phyloP scores from a whole-genome alignment of 2,888 invertebrate species.

The Kryphioiulus occultus region DNA sequence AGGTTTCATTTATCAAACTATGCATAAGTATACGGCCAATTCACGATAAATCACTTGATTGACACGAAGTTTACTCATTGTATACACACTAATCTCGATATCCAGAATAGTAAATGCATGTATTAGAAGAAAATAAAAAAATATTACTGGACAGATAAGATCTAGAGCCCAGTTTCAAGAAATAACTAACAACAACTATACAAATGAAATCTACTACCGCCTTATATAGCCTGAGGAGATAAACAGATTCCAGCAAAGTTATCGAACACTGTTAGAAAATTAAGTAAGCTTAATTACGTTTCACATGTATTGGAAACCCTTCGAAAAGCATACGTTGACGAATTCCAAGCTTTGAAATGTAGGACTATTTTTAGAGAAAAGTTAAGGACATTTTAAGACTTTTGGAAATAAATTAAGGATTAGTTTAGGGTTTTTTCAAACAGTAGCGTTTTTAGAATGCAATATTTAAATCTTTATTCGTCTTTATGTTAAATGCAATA shows the following conservation, averaged over 20 bases:
- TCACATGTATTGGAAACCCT: too few relatives aligned
- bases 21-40: not conserved
- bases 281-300: not conserved
- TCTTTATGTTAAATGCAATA: too few relatives aligned
- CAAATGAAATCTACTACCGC: not conserved
- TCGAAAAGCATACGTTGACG: too few relatives aligned
- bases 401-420: too few relatives aligned
- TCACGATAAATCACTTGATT: not conserved
- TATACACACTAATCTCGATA: not conserved
- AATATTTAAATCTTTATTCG: too few relatives aligned
- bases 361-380: too few relatives aligned
- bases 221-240: not conserved
- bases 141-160: not conserved
- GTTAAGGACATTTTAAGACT: too few relatives aligned
- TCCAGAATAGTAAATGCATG: not conserved
- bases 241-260: not conserved
- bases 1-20: not conserved
- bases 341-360: too few relatives aligned
- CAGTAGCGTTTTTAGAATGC: too few relatives aligned
- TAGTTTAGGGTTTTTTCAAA: too few relatives aligned
- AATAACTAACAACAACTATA: not conserved
- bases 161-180: conserved; percentile 9
- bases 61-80: not conserved
- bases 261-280: not conserved
- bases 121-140: not conserved